Conservation (phyloP, 2,797 vertebrate genomes). For the Clarias platycephalus region DNA sequence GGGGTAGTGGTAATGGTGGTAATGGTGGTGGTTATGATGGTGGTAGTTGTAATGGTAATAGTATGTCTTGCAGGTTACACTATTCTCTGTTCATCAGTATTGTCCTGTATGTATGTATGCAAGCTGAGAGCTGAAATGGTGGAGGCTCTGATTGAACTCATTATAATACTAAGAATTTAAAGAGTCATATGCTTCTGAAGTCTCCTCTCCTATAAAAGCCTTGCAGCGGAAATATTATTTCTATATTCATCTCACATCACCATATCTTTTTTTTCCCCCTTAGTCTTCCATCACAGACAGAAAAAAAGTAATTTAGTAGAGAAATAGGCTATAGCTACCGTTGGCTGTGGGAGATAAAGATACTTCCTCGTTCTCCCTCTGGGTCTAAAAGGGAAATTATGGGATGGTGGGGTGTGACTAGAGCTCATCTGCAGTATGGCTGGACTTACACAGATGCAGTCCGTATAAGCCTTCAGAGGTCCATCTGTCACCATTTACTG, state of each 20-base stretch:
- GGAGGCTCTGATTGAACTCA: slow-evolving; percentile 42
- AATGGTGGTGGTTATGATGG: too few relatives aligned
- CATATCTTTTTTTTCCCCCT: slow-evolving; percentile 53
- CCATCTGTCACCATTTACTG: slow-evolving; percentile 44
- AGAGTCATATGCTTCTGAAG: slow-evolving; percentile 28
- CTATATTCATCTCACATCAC: slow-evolving; percentile 69
- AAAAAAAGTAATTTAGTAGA: slow-evolving; percentile 71
- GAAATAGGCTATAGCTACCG: slow-evolving; percentile 63
- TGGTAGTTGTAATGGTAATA: too few relatives aligned
- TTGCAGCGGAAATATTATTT: slow-evolving; percentile 61
- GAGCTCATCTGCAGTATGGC: slow-evolving; percentile 58
- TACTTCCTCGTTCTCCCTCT: slow-evolving; percentile 47
- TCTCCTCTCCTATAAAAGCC: slow-evolving; percentile 41
- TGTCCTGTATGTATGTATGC: background rate
- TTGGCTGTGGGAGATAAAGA: slow-evolving; percentile 70
- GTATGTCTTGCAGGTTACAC: background rate
- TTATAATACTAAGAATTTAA: slow-evolving; percentile 41
- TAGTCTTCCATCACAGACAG: slow-evolving; percentile 64
- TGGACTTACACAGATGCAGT: slow-evolving; percentile 46
- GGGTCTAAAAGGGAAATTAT: slow-evolving; percentile 51
- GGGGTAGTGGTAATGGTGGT: too few relatives aligned
- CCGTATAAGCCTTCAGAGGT: slow-evolving; percentile 43
- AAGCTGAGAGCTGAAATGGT: slow-evolving; percentile 16
- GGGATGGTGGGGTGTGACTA: slow-evolving; percentile 62
- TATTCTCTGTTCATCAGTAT: slow-evolving; percentile 26